Base-by-base conservation (phyloP, 1,140 invertebrate genomes). In the Nephila pilipes region DNA sequence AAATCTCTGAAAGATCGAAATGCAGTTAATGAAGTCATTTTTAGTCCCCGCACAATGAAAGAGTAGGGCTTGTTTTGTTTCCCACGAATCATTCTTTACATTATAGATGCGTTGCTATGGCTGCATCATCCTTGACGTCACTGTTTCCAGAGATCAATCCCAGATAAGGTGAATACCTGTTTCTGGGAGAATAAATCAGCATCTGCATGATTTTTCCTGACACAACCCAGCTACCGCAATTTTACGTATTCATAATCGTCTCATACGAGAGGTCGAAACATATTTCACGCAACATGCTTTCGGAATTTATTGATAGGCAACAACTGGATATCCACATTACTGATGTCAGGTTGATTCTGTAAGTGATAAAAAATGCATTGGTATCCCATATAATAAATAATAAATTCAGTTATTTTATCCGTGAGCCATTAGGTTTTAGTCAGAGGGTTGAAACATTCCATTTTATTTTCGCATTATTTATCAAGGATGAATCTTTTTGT, bases 71-170 rank as follows among this genome's bases (percentile, higher is more conserved):
- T 16, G 65, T 69, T 25, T 32, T 69, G 65, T 69, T 69, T 29
- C 8, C 63, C n/a, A 25, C 58, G 20, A 60, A 1, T 60, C 22
- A 60, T 25, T 69, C 63, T 69, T 12, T 69, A 32, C 65, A 69
- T 69, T 69, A 69, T 69, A 22, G 65, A 69, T 69, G 65, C 65
- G 65, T 69, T 69, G 65, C 65, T 32, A 69, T 69, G 65, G 65
- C 65, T 69, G 65, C 65, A 32, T 32, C 25, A 69, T 14, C 16
- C 29, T 12, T 69, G 65, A 69, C 65, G 65, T 69, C 65, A 69
- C 29, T 2, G 1, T 16, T 46, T 46, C 65, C 29, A 18, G 65
- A 69, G 65, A 69, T 69, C 65, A 69, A 69, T 69, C 65, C 65
- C 65, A 69, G 65, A 25, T 69, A 29, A 69, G 25, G 63, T n/a